Evolutionary conservation across 2,888 invertebrate genomes (phyloP).

Genomic region (Elysia crispata): DNA sequence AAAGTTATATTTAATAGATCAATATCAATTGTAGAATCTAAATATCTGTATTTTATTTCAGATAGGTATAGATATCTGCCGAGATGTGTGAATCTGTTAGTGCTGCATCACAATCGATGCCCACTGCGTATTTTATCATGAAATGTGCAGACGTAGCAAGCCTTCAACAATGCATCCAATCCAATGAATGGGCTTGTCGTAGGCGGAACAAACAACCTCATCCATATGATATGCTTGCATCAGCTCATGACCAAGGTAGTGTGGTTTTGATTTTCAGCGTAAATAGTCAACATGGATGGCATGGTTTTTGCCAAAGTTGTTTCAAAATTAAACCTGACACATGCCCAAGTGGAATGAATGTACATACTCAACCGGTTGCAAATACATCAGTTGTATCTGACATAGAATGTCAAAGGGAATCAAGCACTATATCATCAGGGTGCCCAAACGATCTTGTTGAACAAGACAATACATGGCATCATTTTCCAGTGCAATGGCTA

Average conservation of each 20-base stretch:
- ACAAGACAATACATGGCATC: constrained; percentile 57
- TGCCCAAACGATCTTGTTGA: neutral
- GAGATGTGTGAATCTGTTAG: too few species aligned
- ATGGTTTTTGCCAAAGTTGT: constrained; percentile 67
- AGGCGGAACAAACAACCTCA: constrained; percentile 59
- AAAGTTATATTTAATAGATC: too few species aligned
- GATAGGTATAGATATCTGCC: too few species aligned
- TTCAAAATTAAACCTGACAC: constrained; percentile 45
- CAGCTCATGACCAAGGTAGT: constrained; percentile 55
- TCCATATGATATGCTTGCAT: constrained; percentile 58
- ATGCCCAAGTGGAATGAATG: neutral
- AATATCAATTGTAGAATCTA: too few species aligned
- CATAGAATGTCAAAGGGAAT: neutral
- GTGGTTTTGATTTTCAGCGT: constrained; percentile 71
- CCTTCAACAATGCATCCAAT: constrained; percentile 57
- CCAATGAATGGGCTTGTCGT: constrained; percentile 66
- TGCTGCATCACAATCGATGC: too few species aligned
- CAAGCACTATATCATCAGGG: neutral
- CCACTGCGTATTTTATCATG: constrained; percentile 58
- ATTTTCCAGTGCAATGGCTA: constrained; percentile 65
- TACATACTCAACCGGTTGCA: neutral
- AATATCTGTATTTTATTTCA: too few species aligned
- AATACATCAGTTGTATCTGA: neutral
- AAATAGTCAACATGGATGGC: constrained; percentile 72
- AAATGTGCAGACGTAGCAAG: constrained; percentile 63